A percentile compares a stretch with the other conserved stretches of the same genome.
Conservation (phyloP, 2,113 vertebrate genomes). For the Crotophaga sulcirostris region DNA sequence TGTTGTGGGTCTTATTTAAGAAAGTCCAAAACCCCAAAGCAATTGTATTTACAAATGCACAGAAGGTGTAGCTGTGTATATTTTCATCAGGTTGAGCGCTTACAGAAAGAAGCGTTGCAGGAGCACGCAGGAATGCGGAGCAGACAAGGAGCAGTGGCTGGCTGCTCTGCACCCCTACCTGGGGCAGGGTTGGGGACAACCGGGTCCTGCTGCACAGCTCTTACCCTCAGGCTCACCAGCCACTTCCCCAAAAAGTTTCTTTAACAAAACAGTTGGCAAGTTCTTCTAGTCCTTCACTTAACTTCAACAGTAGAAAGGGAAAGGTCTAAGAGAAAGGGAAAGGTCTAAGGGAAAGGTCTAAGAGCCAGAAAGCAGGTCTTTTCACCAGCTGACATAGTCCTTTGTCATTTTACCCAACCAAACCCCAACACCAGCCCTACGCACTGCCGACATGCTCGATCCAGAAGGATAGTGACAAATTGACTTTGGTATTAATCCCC, state of each 20-base stretch:
- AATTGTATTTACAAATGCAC: not conserved
- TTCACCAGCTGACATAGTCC: not conserved
- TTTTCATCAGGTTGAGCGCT: rapidly evolving
- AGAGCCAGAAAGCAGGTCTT: not conserved
- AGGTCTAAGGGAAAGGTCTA: not conserved
- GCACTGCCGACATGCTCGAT: rapidly evolving
- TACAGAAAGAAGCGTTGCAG: rapidly evolving
- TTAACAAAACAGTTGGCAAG: not conserved
- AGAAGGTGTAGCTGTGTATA: not conserved
- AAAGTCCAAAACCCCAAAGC: not conserved
- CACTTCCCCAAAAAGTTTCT: not conserved
- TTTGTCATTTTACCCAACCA: not conserved
- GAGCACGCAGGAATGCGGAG: rapidly evolving
- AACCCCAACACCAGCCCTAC: rapidly evolving
- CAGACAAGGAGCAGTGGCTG: not conserved
- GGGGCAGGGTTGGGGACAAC: not conserved
- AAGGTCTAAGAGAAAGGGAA: not conserved
- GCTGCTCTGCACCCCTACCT: not conserved
- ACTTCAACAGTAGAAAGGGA: not conserved
- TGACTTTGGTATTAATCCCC: not conserved
- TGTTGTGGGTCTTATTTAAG: not conserved
- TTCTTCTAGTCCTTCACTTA: rapidly evolving
- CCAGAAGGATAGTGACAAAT: not conserved
- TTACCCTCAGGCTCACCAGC: not conserved
- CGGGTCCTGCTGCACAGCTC: not conserved